phyloP scores from a whole-genome alignment of 2,888 invertebrate species.

The Pilophorus perplexus region DNA sequence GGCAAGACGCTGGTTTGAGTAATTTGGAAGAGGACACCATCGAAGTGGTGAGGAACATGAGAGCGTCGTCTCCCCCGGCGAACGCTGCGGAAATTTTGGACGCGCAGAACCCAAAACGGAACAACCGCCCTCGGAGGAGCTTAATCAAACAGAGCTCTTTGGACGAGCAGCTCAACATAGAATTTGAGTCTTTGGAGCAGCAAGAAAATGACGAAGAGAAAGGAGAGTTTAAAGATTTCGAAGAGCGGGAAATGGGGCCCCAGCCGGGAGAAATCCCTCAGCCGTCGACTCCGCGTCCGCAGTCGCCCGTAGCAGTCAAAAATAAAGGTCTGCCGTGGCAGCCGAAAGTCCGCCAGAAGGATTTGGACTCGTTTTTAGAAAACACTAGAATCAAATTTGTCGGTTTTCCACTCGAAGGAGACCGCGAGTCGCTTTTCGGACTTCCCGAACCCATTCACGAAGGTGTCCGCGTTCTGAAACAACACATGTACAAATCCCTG shows the following conservation, averaged over 20 bases:
- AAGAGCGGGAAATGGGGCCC: conserved; percentile 51
- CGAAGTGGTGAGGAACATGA: conserved; percentile 89
- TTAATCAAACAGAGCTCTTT: conserved; percentile 90
- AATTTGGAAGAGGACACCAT: conserved; percentile 87
- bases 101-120: conserved; percentile 65
- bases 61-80: conserved; percentile 91
- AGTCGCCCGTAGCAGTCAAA: conserved; percentile 53
- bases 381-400: conserved; percentile 92
- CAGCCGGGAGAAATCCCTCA: conserved; percentile 53
- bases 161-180: conserved; percentile 65
- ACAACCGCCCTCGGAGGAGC: conserved; percentile 69
- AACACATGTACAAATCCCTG: conserved; percentile 90
- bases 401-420: conserved; percentile 80
- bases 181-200: conserved; percentile 49
- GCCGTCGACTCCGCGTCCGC: conserved; percentile 57
- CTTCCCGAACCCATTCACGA: conserved; percentile 96
- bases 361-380: conserved; percentile 89
- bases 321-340: conserved; percentile 81
- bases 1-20: conserved; percentile 59
- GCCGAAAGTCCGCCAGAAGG: conserved; percentile 91
- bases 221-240: conserved; percentile 56
- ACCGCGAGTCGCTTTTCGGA: conserved; percentile 86
- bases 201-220: conserved; percentile 57
- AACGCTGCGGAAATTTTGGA: conserved; percentile 87
- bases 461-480: conserved; percentile 84